A percentile compares a stretch with the other conserved stretches of the same genome.
These are phyloP conservation scores for Leptestheria dahalacensis DNA, from an alignment of 1,140 invertebrate species.

Conservation along the genomic window DNA sequence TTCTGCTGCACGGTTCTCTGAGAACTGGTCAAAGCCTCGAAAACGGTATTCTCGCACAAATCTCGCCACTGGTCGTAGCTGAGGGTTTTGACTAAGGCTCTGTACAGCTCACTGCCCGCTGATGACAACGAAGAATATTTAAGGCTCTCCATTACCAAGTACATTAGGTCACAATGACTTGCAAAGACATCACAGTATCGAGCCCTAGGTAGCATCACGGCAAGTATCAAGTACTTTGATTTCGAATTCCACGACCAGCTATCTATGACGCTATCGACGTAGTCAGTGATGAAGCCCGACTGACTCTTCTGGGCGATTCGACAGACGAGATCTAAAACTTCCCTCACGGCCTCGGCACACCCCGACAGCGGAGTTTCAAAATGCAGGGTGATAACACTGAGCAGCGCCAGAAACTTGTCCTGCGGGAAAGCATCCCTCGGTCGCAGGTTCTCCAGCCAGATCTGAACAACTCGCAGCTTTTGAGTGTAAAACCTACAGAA, in stretches of 20 bases:
- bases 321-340: not conserved
- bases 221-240: constrained; percentile 2
- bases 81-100: not conserved
- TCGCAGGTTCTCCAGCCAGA: not conserved
- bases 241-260: not conserved
- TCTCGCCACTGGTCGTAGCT: not conserved
- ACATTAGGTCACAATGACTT: not conserved
- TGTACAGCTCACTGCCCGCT: constrained; percentile 1
- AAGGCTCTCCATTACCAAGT: not conserved
- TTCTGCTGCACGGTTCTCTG: not conserved
- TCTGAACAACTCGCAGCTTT: not conserved
- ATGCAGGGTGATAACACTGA: not conserved
- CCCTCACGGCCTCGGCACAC: not conserved
- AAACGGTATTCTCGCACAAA: not conserved
- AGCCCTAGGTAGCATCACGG: not conserved
- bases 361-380: not conserved
- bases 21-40: not conserved
- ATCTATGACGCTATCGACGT: not conserved
- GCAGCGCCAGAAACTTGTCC: not conserved
- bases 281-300: not conserved
- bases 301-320: not conserved
- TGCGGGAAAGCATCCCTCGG: not conserved
- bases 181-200: not conserved
- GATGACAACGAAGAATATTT: not conserved
- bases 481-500: not conserved